phyloP scores from a whole-genome alignment of 2,888 invertebrate genomes.

The Ormyrus thymus region DNA sequence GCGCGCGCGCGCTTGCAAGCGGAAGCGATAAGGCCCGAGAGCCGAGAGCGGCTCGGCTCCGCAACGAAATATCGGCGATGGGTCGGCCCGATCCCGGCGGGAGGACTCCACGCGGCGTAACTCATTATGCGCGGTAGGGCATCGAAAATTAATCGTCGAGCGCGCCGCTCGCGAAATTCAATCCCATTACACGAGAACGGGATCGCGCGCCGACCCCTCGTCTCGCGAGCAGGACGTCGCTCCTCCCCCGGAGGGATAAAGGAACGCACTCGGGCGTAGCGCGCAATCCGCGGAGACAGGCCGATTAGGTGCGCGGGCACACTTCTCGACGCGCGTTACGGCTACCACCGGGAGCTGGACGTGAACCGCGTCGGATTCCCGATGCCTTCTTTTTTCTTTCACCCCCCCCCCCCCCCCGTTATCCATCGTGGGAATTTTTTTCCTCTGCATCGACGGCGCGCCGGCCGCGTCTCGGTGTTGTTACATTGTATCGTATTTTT shows the following conservation, averaged over 20 bases:
- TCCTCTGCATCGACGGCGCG: slow-evolving; percentile 1
- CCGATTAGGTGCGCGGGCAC: slow-evolving; percentile 39
- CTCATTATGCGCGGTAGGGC: slow-evolving; percentile 60
- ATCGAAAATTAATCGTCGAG: slow-evolving; percentile 61
- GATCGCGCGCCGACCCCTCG: slow-evolving; percentile 19
- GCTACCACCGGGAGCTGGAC: neutral
- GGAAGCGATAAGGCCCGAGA: slow-evolving; percentile 40
- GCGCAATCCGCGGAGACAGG: slow-evolving; percentile 45
- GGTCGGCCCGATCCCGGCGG: slow-evolving; percentile 27
- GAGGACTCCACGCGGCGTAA: slow-evolving; percentile 60
- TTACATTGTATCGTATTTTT: slow-evolving; percentile 34
- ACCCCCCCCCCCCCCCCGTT: neutral
- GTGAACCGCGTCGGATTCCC: too few relatives aligned
- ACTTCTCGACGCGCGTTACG: neutral
- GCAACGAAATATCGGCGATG: slow-evolving; percentile 31
- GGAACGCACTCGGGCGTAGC: slow-evolving; percentile 39
- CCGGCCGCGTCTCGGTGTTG: neutral
- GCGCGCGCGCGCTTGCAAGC: neutral
- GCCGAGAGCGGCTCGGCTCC: slow-evolving; percentile 17
- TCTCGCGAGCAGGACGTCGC: too few relatives aligned
- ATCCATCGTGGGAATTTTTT: slow-evolving; percentile 50
- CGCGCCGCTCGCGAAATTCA: slow-evolving; percentile 57
- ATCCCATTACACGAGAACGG: slow-evolving; percentile 58
- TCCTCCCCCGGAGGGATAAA: neutral
- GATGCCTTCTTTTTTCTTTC: neutral